Percentiles rank a stretch among this genome's conserved stretches.
Conservation (phyloP, 2,888 invertebrate species). For the Embidobia sp. region DNA sequence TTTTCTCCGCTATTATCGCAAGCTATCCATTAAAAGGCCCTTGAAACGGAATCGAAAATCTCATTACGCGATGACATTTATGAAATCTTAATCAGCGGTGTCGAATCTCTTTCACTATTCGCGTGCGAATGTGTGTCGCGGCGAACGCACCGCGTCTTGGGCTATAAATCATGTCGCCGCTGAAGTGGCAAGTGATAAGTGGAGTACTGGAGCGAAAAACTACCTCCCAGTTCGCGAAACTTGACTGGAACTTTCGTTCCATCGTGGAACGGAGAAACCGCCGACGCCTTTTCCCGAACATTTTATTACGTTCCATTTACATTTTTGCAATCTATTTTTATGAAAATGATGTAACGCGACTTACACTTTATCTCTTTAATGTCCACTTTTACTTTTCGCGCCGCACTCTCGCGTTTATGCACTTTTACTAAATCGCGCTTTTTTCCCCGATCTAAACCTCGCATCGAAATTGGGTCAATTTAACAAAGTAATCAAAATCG, state of each 20-base stretch:
- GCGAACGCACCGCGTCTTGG: slow-evolving; percentile 68
- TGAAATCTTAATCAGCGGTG: slow-evolving; percentile 16
- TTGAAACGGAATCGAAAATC: too few relatives aligned
- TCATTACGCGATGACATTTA: too few relatives aligned
- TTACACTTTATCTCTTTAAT: slow-evolving; percentile 40
- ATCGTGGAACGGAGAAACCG: slow-evolving; percentile 76
- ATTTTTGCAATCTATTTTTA: slow-evolving; percentile 44
- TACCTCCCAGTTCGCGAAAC: slow-evolving; percentile 73
- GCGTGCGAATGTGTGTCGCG: slow-evolving; percentile 68
- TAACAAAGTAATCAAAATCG: background rate
- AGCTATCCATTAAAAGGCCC: too few relatives aligned
- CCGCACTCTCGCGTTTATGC: slow-evolving; percentile 36
- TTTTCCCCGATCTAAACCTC: slow-evolving; percentile 1
- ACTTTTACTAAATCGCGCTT: slow-evolving; percentile 36
- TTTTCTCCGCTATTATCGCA: too few relatives aligned
- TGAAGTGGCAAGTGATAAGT: slow-evolving; percentile 75
- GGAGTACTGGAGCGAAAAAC: slow-evolving; percentile 79
- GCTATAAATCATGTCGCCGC: slow-evolving; percentile 73
- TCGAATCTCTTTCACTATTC: slow-evolving; percentile 5
- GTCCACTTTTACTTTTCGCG: slow-evolving; percentile 49
- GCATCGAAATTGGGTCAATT: background rate
- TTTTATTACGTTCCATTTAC: slow-evolving; percentile 42
- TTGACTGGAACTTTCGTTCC: slow-evolving; percentile 68
- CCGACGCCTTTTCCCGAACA: slow-evolving; percentile 38
- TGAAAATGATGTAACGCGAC: slow-evolving; percentile 50